Evolutionary conservation across 2,888 invertebrate genomes (phyloP), one percentile per base, ranked within the genome.

Genomic region (Galerucella calmariensis): DNA sequence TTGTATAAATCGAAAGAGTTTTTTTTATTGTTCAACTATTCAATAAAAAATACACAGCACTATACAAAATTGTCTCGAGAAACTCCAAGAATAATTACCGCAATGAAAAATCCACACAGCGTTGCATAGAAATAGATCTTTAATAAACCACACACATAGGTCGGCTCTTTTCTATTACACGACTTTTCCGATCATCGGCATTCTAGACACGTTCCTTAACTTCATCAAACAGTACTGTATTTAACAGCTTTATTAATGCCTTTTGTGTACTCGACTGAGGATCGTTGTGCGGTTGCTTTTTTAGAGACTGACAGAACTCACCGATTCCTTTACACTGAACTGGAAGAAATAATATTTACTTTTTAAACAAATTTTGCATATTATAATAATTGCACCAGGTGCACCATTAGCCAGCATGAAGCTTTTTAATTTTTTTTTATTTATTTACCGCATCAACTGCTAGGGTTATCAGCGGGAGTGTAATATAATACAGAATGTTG

Each of bases 161-260:
- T 51, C 72, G 72, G 72, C 72, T 66, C 66, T 72, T 41, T 72
- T 72, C 56, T 66, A 72, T 67, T 58, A 44, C 59, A 35, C 61
- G 27, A 61, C 35, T 35, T 35, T 35, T 35, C 35, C 72, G 58
- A 48, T 51, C 14, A 72, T 72, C 58, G 66, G 59, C 67, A 72
- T 72, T 72, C 66, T 72, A 72, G 66, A 66, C 72, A 72, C 72
- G 72, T 72, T 59, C 72, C 48, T 72, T 73, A 65, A 53, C 76
- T 72, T 69, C 69, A 80, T 81, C 80, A 79, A 79, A 75, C 76
- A 72, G 77, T 76, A 78, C 77, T 74, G 74, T 78, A 79, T 77
- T 78, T 80, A 80, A 81, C 80, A 79, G 78, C 80, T 80, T 79
- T 79, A 81, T 81, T 81, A 80, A 79, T 80, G 77, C 78, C 79